phyloP scores from a whole-genome alignment of 2,113 vertebrate species.

The Fulica atra region DNA sequence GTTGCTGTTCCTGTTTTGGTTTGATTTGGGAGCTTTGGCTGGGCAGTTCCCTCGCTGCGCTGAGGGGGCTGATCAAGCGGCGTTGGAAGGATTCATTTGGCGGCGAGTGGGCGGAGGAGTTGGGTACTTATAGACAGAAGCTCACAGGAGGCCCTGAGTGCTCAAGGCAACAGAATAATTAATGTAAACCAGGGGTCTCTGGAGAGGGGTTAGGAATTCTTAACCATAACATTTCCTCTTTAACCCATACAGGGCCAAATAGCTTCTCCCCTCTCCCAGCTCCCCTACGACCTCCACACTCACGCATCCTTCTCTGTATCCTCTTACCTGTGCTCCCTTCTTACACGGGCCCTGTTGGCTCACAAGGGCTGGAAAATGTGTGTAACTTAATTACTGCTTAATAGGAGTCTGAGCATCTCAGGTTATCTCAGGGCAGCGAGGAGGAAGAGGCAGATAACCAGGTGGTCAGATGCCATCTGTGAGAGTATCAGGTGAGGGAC shows the following conservation, averaged over 20 bases:
- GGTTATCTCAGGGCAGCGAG: background rate
- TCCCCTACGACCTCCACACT: background rate
- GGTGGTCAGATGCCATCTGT: background rate
- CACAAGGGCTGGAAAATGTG: background rate
- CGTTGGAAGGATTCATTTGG: background rate
- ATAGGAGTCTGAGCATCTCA: background rate
- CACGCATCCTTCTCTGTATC: background rate
- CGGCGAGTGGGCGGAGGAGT: slow-evolving; percentile 20
- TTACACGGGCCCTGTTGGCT: background rate
- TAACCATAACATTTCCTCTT: slow-evolving; percentile 70
- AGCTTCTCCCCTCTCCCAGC: background rate
- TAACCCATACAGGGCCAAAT: slow-evolving; percentile 44
- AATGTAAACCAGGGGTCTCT: slow-evolving; percentile 79
- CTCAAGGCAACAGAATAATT: slow-evolving; percentile 82
- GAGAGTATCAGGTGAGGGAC: background rate
- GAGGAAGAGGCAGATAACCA: background rate
- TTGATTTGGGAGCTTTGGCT: background rate
- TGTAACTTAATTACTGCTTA: background rate
- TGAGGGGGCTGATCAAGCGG: background rate
- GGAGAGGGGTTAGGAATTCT: slow-evolving; percentile 77
- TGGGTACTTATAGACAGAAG: slow-evolving; percentile 44
- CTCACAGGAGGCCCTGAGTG: slow-evolving; percentile 44
- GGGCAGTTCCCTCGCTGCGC: background rate
- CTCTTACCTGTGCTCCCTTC: background rate
- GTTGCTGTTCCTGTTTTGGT: background rate